Conservation (phyloP, 2,888 invertebrate genomes). For the Pedicia rivosa region DNA sequence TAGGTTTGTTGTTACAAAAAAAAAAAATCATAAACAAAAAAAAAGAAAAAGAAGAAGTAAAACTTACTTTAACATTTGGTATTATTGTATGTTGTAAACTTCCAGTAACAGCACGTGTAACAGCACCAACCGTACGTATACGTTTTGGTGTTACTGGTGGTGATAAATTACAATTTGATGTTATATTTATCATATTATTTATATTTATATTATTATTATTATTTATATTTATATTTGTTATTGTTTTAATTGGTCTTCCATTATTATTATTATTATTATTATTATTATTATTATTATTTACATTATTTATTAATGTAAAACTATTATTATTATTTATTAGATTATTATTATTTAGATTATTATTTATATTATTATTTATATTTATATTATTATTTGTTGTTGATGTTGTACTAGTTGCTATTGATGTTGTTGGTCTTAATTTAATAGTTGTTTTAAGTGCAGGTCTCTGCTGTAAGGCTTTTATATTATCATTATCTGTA, state of each 20-base stretch:
- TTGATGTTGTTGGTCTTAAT: constrained; percentile 40
- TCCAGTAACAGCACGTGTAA: constrained; percentile 42
- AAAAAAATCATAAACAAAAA: too few relatives aligned
- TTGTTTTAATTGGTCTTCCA: neutral
- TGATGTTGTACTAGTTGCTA: constrained; percentile 36
- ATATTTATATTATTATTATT: neutral
- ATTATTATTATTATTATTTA: neutral
- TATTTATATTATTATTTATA: neutral
- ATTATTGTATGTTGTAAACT: constrained; percentile 4
- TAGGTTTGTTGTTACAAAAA: too few relatives aligned
- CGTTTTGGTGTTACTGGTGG: constrained; percentile 18
- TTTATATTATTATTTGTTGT: constrained; percentile 8
- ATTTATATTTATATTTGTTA: neutral
- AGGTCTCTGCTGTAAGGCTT: constrained; percentile 37
- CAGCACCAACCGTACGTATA: constrained; percentile 45
- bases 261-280: neutral
- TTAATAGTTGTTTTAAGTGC: constrained; percentile 52
- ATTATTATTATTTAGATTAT: neutral
- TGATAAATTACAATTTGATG: constrained; percentile 18
- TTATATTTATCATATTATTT: constrained; percentile 14
- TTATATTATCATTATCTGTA: neutral
- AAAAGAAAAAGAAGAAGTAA: too few relatives aligned
- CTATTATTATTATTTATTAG: constrained; percentile 17
- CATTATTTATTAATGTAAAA: neutral
- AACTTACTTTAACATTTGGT: too few relatives aligned